phyloP scores from a whole-genome alignment of 2,797 vertebrate genomes.

The Pristis pectinata region DNA sequence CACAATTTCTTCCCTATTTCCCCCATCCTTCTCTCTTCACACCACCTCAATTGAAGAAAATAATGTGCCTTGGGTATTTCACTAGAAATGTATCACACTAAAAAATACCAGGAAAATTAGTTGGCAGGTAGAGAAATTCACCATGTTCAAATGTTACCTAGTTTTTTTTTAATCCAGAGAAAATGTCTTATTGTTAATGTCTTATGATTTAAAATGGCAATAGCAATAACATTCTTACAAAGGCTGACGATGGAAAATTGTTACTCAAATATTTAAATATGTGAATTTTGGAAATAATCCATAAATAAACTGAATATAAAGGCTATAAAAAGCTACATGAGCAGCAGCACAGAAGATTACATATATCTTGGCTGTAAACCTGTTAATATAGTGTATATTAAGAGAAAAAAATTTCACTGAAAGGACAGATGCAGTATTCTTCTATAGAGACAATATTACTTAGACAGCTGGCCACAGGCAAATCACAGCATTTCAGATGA shows the following conservation, averaged over 20 bases:
- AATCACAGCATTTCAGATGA: neutral
- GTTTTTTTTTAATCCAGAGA: neutral
- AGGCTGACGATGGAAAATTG: neutral
- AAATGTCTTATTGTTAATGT: neutral
- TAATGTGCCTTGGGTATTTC: neutral
- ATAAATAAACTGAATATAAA: neutral
- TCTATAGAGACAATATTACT: neutral
- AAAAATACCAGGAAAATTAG: neutral
- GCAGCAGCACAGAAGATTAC: neutral
- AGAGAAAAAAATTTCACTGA: neutral
- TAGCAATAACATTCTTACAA: neutral
- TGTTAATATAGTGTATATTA: neutral
- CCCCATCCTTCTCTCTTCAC: neutral
- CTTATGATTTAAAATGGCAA: constrained; percentile 13
- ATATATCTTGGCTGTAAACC: neutral
- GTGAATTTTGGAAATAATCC: neutral
- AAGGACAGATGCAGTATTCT: neutral
- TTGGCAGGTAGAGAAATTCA: neutral
- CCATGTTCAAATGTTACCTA: neutral
- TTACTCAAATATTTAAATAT: neutral
- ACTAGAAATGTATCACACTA: neutral
- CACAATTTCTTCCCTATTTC: neutral
- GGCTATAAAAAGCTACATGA: neutral
- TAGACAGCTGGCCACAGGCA: neutral
- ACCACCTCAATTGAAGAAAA: neutral